Base-by-base conservation (phyloP, 2,113 vertebrate genomes). In the Sphyrna mokarran region DNA sequence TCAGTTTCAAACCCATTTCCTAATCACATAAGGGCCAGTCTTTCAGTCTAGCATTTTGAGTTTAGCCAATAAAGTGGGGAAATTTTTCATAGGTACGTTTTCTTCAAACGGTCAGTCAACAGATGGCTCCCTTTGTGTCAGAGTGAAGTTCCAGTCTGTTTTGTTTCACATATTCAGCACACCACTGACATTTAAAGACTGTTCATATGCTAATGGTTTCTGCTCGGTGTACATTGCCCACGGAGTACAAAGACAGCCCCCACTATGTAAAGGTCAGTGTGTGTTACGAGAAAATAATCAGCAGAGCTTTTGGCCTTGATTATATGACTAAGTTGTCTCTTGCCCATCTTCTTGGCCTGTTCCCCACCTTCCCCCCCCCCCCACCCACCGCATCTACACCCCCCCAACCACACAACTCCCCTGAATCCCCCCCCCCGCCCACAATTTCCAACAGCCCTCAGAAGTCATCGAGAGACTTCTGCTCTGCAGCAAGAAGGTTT, bases 191-290 rank as follows among this genome's bases (percentile, higher is more conserved):
- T 68, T 70, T 22, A 69, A 70, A 70, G 22, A 69, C 68, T 72
- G 69, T 95, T 95, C 68, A 29, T 33, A 54, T 95, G 94, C 68
- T 54, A 95, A 72, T 95, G 18, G 18, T 22, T 95, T 29, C 94
- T 95, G 33, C 26, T 95, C 40, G 54, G 40, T 72, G 94, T 95
- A 72, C 68, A 72, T 72, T 72, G 11, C 70, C 11, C 37, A 95
- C 72, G 33, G 40, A 69, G 69, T 72, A 26, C 66, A 70, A 43
- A 69, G 66, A 5, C 63, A 94, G 37, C 4, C 20, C n/a, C 26
- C 66, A 70, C 66, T 94, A 48, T 68, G 93, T 95, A 95, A 70
- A 94, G 91, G 58, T 61, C 87, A 90, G 14, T 2, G n/a, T 2
- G n/a, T 63, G 61, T 37, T 66, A 93, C 0, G 89, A 37, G 89